phyloP scores from a whole-genome alignment of 2,888 invertebrate species.

The Lochmaea crataegi region DNA sequence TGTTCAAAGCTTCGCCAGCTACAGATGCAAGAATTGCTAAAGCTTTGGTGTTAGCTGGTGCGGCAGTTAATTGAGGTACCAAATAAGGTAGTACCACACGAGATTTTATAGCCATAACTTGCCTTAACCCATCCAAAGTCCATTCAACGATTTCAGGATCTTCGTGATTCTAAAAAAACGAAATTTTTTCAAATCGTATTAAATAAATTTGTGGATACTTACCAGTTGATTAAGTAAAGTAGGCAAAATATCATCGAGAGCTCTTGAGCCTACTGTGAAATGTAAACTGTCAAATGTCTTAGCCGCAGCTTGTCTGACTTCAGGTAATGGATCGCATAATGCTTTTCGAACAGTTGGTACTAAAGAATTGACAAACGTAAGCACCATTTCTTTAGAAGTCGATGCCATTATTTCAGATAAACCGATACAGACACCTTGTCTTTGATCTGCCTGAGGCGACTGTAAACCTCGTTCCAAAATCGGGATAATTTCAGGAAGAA shows the following conservation, averaged over 20 bases:
- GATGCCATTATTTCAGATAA: conserved; percentile 98
- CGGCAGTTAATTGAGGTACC: conserved; percentile 91
- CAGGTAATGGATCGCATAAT: conserved; percentile 91
- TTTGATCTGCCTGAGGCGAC: conserved; percentile 91
- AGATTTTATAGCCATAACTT: conserved; percentile 97
- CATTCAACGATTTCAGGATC: conserved; percentile 86
- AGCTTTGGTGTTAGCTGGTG: conserved; percentile 93
- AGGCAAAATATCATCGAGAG: conserved; percentile 96
- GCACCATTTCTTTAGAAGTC: conserved; percentile 93
- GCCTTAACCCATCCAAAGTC: conserved; percentile 93
- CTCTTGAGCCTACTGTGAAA: conserved; percentile 91
- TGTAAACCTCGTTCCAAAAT: conserved; percentile 94
- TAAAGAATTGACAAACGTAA: conserved; percentile 88
- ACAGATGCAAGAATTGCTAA: conserved; percentile 94
- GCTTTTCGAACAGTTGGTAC: conserved; percentile 96
- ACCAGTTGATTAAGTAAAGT: conserved; percentile 85
- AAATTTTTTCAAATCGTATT: conserved; percentile 8
- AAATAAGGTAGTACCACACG: conserved; percentile 95
- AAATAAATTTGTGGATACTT: conserved; percentile 43
- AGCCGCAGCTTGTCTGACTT: conserved; percentile 94
- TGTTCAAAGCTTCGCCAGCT: conserved; percentile 91
- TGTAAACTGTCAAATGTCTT: conserved; percentile 97
- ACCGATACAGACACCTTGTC: conserved; percentile 98
- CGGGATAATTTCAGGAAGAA: conserved; percentile 97
- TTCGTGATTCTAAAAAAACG: conserved; percentile 76